phyloP scores from a whole-genome alignment of 2,113 vertebrate species.

The Saguinus imperator region DNA sequence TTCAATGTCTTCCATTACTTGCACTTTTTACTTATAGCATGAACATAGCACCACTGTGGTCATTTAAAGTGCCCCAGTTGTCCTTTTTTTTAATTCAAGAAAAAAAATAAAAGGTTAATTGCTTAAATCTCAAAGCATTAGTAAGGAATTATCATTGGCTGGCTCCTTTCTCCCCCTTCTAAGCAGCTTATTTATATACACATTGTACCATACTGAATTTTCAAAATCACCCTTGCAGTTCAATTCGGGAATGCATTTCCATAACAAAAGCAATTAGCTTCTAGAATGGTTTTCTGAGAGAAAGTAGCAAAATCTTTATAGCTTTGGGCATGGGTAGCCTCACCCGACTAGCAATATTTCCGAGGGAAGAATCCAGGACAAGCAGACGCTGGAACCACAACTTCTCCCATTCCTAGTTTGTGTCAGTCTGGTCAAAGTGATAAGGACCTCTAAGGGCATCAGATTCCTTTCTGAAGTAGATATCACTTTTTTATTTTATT shows the following conservation, averaged over 20 bases:
- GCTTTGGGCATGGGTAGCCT: not conserved
- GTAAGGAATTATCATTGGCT: conserved; percentile 5
- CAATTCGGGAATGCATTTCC: conserved; percentile 35
- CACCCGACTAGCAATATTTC: not conserved
- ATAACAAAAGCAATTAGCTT: conserved; percentile 65
- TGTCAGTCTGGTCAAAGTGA: not conserved
- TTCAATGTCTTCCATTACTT: not conserved
- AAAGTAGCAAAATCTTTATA: conserved; percentile 1
- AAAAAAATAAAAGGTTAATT: conserved; percentile 50
- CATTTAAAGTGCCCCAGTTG: conserved; percentile 38
- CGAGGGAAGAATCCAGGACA: not conserved
- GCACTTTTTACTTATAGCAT: conserved; percentile 23
- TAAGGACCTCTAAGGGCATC: not conserved
- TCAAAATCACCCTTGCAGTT: conserved; percentile 58
- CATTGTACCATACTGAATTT: not conserved
- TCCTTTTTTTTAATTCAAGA: conserved; percentile 45
- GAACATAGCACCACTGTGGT: not conserved
- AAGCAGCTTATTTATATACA: conserved; percentile 53
- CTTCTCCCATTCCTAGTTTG: fast-evolving
- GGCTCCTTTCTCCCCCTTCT: not conserved
- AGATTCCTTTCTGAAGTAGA: not conserved
- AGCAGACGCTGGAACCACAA: not conserved
- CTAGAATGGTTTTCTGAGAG: conserved; percentile 27
- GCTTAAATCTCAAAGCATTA: conserved; percentile 28
- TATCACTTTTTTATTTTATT: not conserved